Evolutionary conservation across 2,797 vertebrate species (phyloP), one percentile per base, ranked within the genome.

Genomic region (Sebastes wilsoni): DNA sequence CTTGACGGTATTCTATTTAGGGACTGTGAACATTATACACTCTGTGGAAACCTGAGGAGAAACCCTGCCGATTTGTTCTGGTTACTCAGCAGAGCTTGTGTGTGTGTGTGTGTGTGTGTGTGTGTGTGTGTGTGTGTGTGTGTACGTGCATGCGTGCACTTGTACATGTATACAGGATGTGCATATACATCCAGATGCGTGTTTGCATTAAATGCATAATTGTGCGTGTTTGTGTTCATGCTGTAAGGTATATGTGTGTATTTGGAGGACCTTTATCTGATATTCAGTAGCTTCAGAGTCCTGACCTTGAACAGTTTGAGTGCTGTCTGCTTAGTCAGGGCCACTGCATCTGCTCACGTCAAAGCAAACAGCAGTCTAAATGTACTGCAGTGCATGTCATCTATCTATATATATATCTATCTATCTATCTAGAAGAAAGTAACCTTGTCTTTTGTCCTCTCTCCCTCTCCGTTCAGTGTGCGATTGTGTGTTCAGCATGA

Each of bases 401-500:
- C 42, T 52, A 27, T 68, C 27, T 36, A 34, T 81, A n/a, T 68
- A 71, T 85, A 52, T 60, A 28, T 75, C 64, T 60, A 58, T 34
- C 6, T 13, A 30, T 80, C 76, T 67, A 34, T 80, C 36, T 54
- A 66, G 36, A 14, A 38, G 36, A 38, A 61, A 23, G 8, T 56
- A 66, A 64, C 28, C 34, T 14, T 55, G 2, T 59, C 13, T 81
- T 42, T 60, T 54, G 4, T 54, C 64, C 16, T 56, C 9, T 72
- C 32, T 75, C 18, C 10, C 61, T 78, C 49, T 27, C 68, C 13
- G 55, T 85, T 27, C 80, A 93, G 89, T 60, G 85, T 79, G 77
- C 70, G 76, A 90, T 76, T 83, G 80, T 81, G 81, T 49, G 64
- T 91, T 76, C 95, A 98, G 95, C 90, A 99, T 99, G 98, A 99